These are phyloP conservation scores for Sphenopsis melanotis DNA, from an alignment of 2,797 vertebrate species.

Conservation along the genomic window DNA sequence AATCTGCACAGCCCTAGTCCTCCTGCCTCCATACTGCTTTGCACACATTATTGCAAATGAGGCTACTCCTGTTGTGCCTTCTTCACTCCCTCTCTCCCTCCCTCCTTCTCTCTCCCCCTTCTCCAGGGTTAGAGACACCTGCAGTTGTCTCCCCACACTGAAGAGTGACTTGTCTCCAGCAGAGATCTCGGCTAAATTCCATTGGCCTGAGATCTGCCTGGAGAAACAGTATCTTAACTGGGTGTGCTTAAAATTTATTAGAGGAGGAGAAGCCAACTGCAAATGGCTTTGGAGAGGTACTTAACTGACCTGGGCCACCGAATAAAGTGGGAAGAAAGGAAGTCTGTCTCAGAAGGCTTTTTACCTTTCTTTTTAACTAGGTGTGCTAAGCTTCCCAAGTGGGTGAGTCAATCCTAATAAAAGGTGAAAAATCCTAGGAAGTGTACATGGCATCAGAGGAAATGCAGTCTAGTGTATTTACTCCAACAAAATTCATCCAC, in stretches of 20 bases:
- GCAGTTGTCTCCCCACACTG: accelerated
- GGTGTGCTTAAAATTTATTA: not conserved
- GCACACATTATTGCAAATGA: not conserved
- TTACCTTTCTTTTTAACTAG: not conserved
- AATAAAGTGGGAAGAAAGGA: not conserved
- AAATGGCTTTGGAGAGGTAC: not conserved
- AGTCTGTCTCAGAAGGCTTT: not conserved
- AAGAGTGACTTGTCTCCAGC: not conserved
- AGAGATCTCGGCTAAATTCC: not conserved
- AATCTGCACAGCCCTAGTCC: not conserved
- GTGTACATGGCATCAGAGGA: not conserved
- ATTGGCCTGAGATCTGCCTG: accelerated
- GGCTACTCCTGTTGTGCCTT: not conserved
- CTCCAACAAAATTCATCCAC: not conserved
- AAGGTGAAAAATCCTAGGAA: not conserved
- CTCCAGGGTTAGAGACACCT: not conserved
- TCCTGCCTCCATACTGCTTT: not conserved
- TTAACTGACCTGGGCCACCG: not conserved
- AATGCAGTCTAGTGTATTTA: not conserved
- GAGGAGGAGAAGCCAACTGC: not conserved
- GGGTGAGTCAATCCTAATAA: not conserved
- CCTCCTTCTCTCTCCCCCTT: too few relatives aligned
- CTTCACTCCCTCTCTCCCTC: too few relatives aligned
- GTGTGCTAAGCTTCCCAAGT: not conserved
- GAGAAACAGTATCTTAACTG: not conserved